phyloP scores from a whole-genome alignment of 2,113 vertebrate genomes.

The Odocoileus hemionus region DNA sequence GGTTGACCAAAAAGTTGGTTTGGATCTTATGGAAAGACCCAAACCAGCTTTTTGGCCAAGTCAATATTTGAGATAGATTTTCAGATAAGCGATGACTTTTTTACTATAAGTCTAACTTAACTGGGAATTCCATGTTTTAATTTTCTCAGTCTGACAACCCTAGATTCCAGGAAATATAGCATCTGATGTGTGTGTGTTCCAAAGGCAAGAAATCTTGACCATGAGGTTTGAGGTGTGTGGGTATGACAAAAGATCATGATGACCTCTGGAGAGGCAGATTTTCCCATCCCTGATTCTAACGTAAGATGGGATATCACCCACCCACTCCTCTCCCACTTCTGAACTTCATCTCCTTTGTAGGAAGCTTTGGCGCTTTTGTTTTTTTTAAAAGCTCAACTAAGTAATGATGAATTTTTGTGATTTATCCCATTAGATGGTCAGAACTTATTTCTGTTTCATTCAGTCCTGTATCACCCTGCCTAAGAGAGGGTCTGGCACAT shows the following conservation, averaged over 20 bases:
- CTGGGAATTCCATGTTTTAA: neutral
- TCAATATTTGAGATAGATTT: neutral
- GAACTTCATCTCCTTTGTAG: neutral
- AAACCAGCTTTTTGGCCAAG: neutral
- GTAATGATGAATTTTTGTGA: neutral
- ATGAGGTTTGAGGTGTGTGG: neutral
- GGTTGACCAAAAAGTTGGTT: neutral
- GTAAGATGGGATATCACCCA: neutral
- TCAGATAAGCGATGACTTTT: neutral
- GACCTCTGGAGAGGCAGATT: neutral
- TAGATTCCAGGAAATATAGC: neutral
- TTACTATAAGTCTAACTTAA: neutral
- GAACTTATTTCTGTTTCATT: neutral
- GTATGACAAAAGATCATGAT: neutral
- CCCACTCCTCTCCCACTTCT: neutral
- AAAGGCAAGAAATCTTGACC: neutral
- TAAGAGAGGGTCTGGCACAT: neutral
- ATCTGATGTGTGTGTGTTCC: neutral
- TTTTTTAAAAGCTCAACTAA: neutral
- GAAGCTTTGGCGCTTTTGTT: neutral
- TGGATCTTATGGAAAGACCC: neutral
- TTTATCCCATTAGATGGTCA: neutral
- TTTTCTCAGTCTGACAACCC: neutral
- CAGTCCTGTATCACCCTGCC: neutral
- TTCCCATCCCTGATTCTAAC: neutral